A percentile compares a stretch with the other conserved stretches of the same genome.
Conservation (phyloP, 2,113 vertebrate genomes). For the Percina caprodes region DNA sequence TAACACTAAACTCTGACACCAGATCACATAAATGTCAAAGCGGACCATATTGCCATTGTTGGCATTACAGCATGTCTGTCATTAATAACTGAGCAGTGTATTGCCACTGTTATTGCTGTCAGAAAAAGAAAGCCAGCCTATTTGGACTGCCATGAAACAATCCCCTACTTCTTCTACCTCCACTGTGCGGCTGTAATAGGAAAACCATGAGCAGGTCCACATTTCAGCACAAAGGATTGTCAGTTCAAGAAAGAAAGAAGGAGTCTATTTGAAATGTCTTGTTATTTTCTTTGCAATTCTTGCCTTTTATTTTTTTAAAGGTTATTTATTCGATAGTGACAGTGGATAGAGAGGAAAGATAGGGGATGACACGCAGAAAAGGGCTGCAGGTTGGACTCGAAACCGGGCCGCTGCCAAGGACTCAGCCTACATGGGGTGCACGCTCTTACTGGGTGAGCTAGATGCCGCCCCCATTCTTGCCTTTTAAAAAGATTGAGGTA, state of each 20-base stretch:
- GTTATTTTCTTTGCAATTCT: constrained; percentile 13
- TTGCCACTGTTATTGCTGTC: constrained; percentile 1
- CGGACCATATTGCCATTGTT: not conserved
- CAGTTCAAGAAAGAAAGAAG: constrained; percentile 19
- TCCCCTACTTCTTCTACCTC: not conserved
- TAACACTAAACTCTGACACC: not conserved
- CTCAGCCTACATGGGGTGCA: too few relatives aligned
- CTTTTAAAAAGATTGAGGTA: not conserved
- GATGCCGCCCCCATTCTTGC: not conserved
- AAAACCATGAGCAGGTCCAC: constrained; percentile 22
- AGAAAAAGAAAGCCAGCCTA: constrained; percentile 4
- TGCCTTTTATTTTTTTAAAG: not conserved
- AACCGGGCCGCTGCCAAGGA: too few relatives aligned
- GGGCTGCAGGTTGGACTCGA: too few relatives aligned
- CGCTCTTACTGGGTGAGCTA: too few relatives aligned
- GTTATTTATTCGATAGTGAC: too few relatives aligned
- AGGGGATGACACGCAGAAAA: too few relatives aligned
- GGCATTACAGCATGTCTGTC: not conserved
- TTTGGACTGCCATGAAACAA: constrained; percentile 15
- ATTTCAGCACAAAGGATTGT: constrained; percentile 27
- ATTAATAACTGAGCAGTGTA: not conserved
- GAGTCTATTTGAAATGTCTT: constrained; percentile 17
- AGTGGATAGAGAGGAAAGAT: too few relatives aligned
- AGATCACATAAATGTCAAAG: not conserved
- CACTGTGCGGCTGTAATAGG: constrained; percentile 29